phyloP scores from a whole-genome alignment of 2,113 vertebrate genomes.

The Geococcyx californianus region DNA sequence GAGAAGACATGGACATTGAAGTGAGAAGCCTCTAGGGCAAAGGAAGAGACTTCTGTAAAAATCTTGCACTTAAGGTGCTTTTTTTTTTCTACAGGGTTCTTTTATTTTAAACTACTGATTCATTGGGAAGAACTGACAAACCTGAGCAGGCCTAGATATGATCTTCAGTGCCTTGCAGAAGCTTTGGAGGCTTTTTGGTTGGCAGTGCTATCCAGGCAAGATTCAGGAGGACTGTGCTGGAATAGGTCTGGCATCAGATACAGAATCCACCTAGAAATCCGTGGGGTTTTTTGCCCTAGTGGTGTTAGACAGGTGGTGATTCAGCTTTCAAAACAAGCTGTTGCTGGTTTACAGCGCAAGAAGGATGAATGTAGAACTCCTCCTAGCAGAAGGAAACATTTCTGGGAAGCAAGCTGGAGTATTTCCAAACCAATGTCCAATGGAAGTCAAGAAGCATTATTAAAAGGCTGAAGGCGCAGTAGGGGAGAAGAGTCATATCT shows the following conservation, averaged over 20 bases:
- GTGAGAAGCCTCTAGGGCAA: accelerated
- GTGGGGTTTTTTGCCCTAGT: neutral
- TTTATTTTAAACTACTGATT: neutral
- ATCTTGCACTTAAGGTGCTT: neutral
- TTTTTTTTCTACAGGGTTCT: neutral
- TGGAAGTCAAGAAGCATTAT: constrained; percentile 60
- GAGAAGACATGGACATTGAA: neutral
- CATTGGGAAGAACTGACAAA: neutral
- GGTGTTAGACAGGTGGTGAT: constrained; percentile 54
- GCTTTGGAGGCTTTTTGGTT: neutral
- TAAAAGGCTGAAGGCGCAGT: constrained; percentile 49
- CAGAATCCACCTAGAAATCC: constrained; percentile 10
- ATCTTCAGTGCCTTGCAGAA: neutral
- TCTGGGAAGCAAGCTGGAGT: constrained; percentile 67
- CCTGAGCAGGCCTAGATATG: neutral
- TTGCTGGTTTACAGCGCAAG: constrained; percentile 45
- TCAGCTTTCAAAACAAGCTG: constrained; percentile 65
- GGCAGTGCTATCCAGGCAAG: neutral
- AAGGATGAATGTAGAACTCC: constrained; percentile 28
- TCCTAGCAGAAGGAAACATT: constrained; percentile 56
- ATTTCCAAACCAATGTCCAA: constrained; percentile 59
- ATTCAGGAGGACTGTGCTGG: neutral
- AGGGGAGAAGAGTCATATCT: constrained; percentile 33
- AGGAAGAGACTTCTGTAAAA: neutral
- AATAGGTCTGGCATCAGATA: neutral